Conservation (phyloP, 2,888 invertebrate genomes). For the Andricus quercusramuli region DNA sequence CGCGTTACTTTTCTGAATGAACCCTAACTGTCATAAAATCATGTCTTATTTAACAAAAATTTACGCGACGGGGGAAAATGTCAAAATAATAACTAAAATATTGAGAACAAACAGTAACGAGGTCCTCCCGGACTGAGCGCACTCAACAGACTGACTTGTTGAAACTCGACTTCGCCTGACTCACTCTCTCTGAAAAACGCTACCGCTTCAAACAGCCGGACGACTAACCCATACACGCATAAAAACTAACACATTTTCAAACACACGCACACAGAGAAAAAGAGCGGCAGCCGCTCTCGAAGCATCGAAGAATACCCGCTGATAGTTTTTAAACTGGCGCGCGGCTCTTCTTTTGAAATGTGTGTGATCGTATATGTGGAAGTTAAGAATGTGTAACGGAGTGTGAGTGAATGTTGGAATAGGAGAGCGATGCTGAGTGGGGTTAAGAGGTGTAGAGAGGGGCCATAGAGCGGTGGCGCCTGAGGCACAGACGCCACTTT, state of each 20-base stretch:
- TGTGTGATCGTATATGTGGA: neutral
- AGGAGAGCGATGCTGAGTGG: neutral
- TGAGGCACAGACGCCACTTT: slow-evolving; percentile 37
- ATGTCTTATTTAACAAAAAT: neutral
- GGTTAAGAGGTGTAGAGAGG: neutral
- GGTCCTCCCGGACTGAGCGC: neutral
- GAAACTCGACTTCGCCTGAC: slow-evolving; percentile 35
- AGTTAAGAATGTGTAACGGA: neutral
- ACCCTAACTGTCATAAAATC: neutral
- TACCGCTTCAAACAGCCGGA: slow-evolving; percentile 36
- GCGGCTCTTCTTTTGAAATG: slow-evolving; percentile 25
- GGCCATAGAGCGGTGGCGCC: slow-evolving; percentile 35
- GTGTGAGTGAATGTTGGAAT: slow-evolving; percentile 3
- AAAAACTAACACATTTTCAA: neutral
- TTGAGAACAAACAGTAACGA: no score
- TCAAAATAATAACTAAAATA: slow-evolving; percentile 1
- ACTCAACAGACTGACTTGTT: slow-evolving; percentile 32
- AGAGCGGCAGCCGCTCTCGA: slow-evolving; percentile 34
- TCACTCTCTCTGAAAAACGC: slow-evolving; percentile 39
- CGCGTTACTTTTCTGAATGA: neutral
- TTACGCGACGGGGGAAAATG: neutral
- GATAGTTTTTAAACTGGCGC: slow-evolving; percentile 40
- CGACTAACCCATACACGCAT: neutral
- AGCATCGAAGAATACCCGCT: slow-evolving; percentile 15
- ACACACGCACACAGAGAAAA: slow-evolving; percentile 25